Conservation (phyloP, 2,888 invertebrate species). For the Sericinus montela region DNA sequence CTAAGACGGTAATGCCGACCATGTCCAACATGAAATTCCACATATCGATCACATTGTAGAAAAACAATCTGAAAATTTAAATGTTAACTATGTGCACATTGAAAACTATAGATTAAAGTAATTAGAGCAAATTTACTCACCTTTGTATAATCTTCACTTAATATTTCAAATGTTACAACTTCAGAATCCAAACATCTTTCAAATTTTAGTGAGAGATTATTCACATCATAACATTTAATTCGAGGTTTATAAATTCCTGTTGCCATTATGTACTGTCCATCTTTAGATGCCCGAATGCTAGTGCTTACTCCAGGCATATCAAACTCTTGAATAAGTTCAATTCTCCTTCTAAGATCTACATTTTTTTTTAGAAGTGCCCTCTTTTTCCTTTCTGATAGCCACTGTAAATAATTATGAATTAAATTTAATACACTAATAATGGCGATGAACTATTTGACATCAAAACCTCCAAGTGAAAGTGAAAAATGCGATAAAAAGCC, state of each 20-base stretch:
- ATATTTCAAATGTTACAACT: slow-evolving; percentile 93
- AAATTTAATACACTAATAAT: too few species aligned
- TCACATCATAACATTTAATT: slow-evolving; percentile 97
- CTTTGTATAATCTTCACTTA: slow-evolving; percentile 98
- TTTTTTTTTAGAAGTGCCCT: slow-evolving; percentile 91
- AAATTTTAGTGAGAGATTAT: slow-evolving; percentile 97
- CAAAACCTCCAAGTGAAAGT: too few species aligned
- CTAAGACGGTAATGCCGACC: slow-evolving; percentile 94
- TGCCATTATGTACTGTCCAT: slow-evolving; percentile 94
- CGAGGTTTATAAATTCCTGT: slow-evolving; percentile 98
- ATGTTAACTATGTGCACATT: background rate
- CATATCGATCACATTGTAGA: slow-evolving; percentile 89
- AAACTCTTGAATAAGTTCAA: slow-evolving; percentile 99
- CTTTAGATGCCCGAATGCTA: slow-evolving; percentile 89
- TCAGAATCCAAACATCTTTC: slow-evolving; percentile 98
- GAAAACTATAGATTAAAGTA: background rate
- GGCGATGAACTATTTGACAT: too few species aligned
- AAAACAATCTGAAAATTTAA: slow-evolving; percentile 85
- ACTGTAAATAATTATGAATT: slow-evolving; percentile 69
- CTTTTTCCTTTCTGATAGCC: slow-evolving; percentile 91
- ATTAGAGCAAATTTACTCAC: slow-evolving; percentile 38
- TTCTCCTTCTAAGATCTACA: slow-evolving; percentile 92
- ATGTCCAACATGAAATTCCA: slow-evolving; percentile 97
- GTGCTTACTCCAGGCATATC: slow-evolving; percentile 98
- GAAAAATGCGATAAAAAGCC: too few species aligned